Evolutionary conservation across 1,140 invertebrate species (phyloP).

Genomic region (Pantala flavescens): DNA sequence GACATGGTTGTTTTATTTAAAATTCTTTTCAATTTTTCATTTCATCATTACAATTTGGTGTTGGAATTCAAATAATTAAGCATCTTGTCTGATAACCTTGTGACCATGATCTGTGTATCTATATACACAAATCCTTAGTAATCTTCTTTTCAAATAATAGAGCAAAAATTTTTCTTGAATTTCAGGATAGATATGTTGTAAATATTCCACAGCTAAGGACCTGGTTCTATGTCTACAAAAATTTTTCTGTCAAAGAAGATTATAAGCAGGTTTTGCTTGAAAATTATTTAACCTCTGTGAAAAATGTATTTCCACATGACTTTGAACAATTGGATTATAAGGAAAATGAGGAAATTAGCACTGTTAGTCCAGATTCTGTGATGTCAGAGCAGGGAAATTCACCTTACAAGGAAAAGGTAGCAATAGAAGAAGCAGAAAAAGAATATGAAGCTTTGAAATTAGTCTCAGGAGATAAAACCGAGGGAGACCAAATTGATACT

Average conservation of each 20-base stretch:
- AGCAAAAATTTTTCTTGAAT: constrained; percentile 13
- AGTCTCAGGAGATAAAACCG: not conserved
- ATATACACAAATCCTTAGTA: too few species aligned
- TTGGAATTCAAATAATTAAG: too few species aligned
- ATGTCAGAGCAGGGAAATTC: not conserved
- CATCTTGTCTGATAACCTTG: not conserved
- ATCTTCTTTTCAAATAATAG: not conserved
- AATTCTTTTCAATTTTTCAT: not conserved
- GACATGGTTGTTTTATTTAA: not conserved
- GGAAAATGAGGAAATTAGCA: not conserved
- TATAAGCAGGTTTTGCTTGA: constrained; percentile 45
- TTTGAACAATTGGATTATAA: not conserved
- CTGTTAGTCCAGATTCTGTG: not conserved
- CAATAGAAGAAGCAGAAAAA: not conserved
- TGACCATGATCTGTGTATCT: not conserved
- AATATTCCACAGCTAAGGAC: constrained; percentile 48
- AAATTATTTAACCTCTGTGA: constrained; percentile 48
- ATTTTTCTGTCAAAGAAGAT: constrained; percentile 45
- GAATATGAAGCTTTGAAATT: not conserved
- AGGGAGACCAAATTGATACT: not conserved
- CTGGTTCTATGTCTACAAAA: constrained; percentile 53
- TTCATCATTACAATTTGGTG: not conserved
- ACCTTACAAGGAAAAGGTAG: not conserved
- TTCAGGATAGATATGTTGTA: constrained; percentile 28
- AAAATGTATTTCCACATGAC: not conserved